Percentiles rank a stretch among this genome's conserved stretches.
These are phyloP conservation scores for Tanypteryx hageni DNA, from an alignment of 2,888 invertebrate species.

Conservation along the genomic window DNA sequence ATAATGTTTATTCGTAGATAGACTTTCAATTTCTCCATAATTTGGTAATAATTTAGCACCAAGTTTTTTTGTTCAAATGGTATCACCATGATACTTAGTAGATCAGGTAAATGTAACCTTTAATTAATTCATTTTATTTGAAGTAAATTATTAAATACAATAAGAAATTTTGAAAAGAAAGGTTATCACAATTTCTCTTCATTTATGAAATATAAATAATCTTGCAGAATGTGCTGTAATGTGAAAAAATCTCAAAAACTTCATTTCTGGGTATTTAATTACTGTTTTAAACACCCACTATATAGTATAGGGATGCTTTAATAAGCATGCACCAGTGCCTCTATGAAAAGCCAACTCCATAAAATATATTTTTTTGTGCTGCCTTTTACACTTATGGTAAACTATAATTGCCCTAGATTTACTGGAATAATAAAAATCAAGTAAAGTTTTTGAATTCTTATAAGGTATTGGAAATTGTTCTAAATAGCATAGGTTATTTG, in stretches of 20 bases:
- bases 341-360: not conserved
- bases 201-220: constrained; percentile 28
- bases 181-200: not conserved
- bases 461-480: no score
- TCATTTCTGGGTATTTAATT: not conserved
- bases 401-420: no score
- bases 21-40: constrained; percentile 1
- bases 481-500: not conserved
- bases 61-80: constrained; percentile 18
- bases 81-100: not conserved
- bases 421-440: no score
- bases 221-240: not conserved
- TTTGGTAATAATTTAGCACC: constrained; percentile 40
- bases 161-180: not conserved
- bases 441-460: no score
- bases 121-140: not conserved
- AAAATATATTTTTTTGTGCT: no score
- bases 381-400: no score
- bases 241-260: not conserved
- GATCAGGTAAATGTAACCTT: not conserved
- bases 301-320: not conserved
- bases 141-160: constrained; percentile 8
- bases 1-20: constrained; percentile 22
- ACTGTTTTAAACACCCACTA: not conserved
- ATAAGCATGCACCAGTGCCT: constrained; percentile 7